Evolutionary conservation across 2,888 invertebrate species (phyloP), one percentile per base, ranked within the genome.

Genomic region (Pycnomerus fuliginosus): DNA sequence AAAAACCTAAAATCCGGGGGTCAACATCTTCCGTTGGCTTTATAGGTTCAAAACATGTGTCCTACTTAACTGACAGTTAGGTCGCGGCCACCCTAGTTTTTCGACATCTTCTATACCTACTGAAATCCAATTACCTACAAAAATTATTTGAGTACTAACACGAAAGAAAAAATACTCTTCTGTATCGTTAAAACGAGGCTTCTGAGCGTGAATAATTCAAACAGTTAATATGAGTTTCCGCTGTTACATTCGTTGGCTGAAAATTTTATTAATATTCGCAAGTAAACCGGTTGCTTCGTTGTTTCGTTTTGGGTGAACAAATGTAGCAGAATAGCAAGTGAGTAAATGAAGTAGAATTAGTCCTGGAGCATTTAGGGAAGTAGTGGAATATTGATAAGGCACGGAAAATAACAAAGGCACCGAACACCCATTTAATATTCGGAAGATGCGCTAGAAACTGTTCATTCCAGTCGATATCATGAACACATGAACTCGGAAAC

Each of bases 371-470:
- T 52, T 52, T 50, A 49, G 31, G 44, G 32, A 32, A 32, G 50
- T 48, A 41, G 45, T 31, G 48, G 53, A 53, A 53, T 53, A 53
- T 53, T 48, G 54, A 54, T 54, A 54, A 54, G 50, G 54, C 54
- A 54, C 50, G 52, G 49, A 54, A 52, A 53, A 50, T 54, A 54
- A 52, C 43, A 45, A 44, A 39, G 45, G 48, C 47, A 23, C 22
- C 38, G 22, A 35, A 31, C n/a, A 32, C 10, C 34, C 44, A 52
- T 10, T 54, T 54, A 54, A 54, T 54, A 54, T 54, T 54, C 52
- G 40, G 38, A 32, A 36, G 35, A 39, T 39, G 39, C 40, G 30
- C 40, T 39, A 44, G 40, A 42, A 45, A 45, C 48, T 45, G 47
- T 54, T 54, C 47, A 52, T 49, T 54, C 50, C 45, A 47, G 36